Base-by-base conservation (phyloP, 2,888 invertebrate species). In the Andrena marginata region DNA sequence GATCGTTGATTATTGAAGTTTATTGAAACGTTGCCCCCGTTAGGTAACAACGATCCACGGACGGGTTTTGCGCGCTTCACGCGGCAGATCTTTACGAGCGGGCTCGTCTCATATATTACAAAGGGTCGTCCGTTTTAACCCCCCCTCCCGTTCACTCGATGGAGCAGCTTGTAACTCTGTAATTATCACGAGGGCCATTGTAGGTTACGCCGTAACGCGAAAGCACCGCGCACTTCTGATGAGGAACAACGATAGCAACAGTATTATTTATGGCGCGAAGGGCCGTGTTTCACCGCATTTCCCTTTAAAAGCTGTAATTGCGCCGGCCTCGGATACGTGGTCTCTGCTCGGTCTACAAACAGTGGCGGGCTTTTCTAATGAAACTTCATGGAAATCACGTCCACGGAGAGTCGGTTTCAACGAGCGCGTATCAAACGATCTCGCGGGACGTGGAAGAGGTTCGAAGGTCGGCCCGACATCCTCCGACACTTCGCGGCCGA, bases 121-220 rank as follows among this genome's bases (percentile, higher is more conserved):
- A n/a, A 4, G 20, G 0, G 26, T n/a, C 31, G n/a, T 23, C 33
- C 23, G 62, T 13, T 63, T 33, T 20, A 6, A 5, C 64, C n/a
- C 42, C 33, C 8, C 0, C n/a, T n/a, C n/a, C 33, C 33, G 23
- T 64, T n/a, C 73, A 16, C n/a, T 20, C 35, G 69, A 63, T 74
- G 74, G 62, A 74, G 60, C 71, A 60, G 79, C 86, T 78, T 71
- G 86, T 78, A 85, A 82, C 73, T 82, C 77, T 80, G 74, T 75
- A 87, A 87, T 87, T 84, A 85, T 77, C 54, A 54, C 72, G 29
- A 72, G 71, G 67, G 80, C 76, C 74, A 72, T 78, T 74, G 72
- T 71, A 60, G 67, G 71, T 77, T 65, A 42, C 65, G 80, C 56
- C 72, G 77, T 76, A 84, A 82, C 82, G 49, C 72, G 67, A 85